phyloP scores from a whole-genome alignment of 1,140 invertebrate species.

The Drosophila ironensis region DNA sequence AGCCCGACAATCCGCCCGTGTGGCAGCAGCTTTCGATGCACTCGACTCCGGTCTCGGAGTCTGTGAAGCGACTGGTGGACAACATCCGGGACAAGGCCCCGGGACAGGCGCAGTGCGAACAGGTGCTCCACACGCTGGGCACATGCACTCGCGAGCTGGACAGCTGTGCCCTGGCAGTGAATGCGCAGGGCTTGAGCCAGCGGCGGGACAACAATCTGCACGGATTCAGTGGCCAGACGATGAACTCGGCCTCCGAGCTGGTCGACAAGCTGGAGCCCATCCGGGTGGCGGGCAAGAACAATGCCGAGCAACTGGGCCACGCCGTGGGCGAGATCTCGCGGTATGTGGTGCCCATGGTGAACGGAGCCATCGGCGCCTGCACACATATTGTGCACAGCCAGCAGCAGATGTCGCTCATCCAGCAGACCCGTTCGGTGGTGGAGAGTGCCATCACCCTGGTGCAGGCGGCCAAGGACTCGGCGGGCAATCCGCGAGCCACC shows the following conservation, averaged over 20 bases:
- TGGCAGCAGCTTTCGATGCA: slow-evolving; percentile 97
- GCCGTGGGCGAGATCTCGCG: slow-evolving; percentile 89
- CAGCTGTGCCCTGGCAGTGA: slow-evolving; percentile 92
- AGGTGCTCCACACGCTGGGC: slow-evolving; percentile 90
- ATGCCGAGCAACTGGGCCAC: slow-evolving; percentile 97
- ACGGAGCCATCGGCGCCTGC: slow-evolving; percentile 92
- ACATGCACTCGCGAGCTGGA: slow-evolving; percentile 91
- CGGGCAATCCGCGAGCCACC: slow-evolving; percentile 94
- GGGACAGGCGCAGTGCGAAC: slow-evolving; percentile 96
- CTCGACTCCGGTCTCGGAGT: slow-evolving; percentile 97
- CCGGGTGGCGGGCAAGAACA: slow-evolving; percentile 91
- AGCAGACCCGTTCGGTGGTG: slow-evolving; percentile 96
- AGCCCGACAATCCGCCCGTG: slow-evolving; percentile 94
- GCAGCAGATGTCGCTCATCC: slow-evolving; percentile 93
- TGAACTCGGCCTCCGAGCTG: slow-evolving; percentile 89
- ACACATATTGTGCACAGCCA: slow-evolving; percentile 94
- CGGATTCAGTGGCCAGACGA: slow-evolving; percentile 90
- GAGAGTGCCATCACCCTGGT: slow-evolving; percentile 94
- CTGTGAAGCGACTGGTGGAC: slow-evolving; percentile 95
- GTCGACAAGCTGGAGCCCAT: slow-evolving; percentile 91
- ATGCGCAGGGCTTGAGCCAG: slow-evolving; percentile 90
- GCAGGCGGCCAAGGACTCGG: slow-evolving; percentile 93
- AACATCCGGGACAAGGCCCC: slow-evolving; percentile 97
- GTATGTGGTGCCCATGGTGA: slow-evolving; percentile 93
- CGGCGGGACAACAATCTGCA: slow-evolving; percentile 90